A percentile compares a stretch with the other conserved stretches of the same genome.
These are phyloP conservation scores for Condylura cristata DNA, from an alignment of 2,113 vertebrate species.

Conservation along the genomic window DNA sequence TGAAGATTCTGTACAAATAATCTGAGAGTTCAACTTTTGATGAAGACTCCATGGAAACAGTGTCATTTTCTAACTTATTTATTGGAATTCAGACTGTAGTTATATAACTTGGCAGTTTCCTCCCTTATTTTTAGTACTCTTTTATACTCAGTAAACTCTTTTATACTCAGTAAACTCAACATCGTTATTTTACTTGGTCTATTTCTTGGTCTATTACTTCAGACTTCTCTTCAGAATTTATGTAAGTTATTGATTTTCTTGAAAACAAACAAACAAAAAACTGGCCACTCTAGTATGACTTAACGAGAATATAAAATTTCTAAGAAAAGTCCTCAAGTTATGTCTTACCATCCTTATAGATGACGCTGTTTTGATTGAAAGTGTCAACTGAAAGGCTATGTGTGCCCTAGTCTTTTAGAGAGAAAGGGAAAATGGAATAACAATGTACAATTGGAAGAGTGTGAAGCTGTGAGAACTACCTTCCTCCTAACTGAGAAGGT, in stretches of 20 bases:
- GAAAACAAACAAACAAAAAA: too few species aligned
- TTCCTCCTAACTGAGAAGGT: too few species aligned
- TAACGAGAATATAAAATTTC: conserved; percentile 55
- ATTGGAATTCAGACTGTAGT: neutral
- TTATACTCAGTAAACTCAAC: neutral
- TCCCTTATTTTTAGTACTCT: conserved; percentile 43
- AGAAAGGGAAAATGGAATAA: conserved; percentile 86
- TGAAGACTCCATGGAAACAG: conserved; percentile 79
- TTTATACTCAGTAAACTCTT: neutral
- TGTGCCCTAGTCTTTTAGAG: conserved; percentile 85
- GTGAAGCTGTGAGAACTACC: too few species aligned
- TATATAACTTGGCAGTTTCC: neutral
- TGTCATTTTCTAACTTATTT: conserved; percentile 79
- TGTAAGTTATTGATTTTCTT: conserved; percentile 63
- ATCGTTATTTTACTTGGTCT: conserved; percentile 70
- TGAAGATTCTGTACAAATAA: conserved; percentile 85
- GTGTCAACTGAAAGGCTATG: conserved; percentile 82
- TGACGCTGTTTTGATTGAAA: conserved; percentile 73
- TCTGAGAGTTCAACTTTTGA: conserved; percentile 82
- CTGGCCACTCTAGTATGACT: neutral
- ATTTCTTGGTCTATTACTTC: conserved; percentile 80
- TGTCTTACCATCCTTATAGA: conserved; percentile 82
- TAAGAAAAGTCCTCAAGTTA: conserved; percentile 72
- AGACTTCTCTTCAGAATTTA: conserved; percentile 85
- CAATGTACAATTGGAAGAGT: conserved; percentile 78